phyloP scores from a whole-genome alignment of 2,113 vertebrate genomes.

The Coptodon rendalli region DNA sequence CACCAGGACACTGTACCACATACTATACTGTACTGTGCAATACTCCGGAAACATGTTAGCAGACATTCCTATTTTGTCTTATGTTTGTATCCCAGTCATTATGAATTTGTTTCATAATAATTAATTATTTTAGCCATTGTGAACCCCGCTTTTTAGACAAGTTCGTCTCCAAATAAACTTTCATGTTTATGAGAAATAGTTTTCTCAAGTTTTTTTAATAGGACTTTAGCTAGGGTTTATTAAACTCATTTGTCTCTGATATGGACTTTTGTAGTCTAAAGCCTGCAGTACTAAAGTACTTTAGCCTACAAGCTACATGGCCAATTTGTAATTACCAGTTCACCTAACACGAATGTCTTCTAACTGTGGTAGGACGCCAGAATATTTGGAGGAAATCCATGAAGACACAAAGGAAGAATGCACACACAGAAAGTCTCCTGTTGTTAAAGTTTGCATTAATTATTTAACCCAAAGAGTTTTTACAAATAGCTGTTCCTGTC shows the following conservation, averaged over 20 bases:
- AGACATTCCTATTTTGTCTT: background rate
- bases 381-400: background rate
- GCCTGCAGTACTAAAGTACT: background rate
- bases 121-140: rapidly evolving
- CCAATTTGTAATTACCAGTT: background rate
- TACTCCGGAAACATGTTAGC: background rate
- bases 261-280: background rate
- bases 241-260: background rate
- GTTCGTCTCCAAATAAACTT: background rate
- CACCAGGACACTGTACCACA: background rate
- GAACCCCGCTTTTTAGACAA: rapidly evolving
- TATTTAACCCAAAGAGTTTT: background rate
- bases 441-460: background rate
- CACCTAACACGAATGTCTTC: background rate
- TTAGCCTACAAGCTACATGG: background rate
- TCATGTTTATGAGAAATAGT: background rate
- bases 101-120: background rate
- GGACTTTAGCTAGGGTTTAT: background rate
- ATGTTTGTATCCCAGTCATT: rapidly evolving
- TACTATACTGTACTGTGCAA: background rate
- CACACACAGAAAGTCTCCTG: background rate
- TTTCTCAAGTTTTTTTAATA: background rate
- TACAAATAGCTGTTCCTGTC: background rate
- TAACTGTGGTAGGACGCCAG: background rate
- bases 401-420: background rate